Evolutionary conservation across 2,113 vertebrate species (phyloP).

Genomic region (Ovis canadensis): DNA sequence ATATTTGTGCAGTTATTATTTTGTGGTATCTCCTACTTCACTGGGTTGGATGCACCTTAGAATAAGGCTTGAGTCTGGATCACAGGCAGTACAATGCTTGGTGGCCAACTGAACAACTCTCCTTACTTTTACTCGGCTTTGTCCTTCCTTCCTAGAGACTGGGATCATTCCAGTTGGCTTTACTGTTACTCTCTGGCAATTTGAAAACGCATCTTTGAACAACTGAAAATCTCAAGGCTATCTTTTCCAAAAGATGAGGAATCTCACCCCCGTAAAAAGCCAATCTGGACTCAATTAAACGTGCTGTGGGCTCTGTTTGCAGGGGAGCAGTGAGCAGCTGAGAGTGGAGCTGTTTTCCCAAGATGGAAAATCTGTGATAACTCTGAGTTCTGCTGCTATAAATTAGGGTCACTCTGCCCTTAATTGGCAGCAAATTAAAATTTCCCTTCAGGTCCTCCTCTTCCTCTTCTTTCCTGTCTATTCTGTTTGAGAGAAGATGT

Average conservation of each 20-base stretch:
- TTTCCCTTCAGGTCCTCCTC: background rate
- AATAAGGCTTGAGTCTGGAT: background rate
- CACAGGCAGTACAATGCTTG: background rate
- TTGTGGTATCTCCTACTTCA: background rate
- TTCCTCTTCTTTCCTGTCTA: background rate
- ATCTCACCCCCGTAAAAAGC: background rate
- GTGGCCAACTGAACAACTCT: background rate
- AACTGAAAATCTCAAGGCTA: background rate
- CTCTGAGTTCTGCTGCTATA: constrained; percentile 15
- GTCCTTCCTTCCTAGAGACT: background rate
- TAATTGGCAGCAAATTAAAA: constrained; percentile 2
- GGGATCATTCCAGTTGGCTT: background rate
- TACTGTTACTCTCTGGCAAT: background rate
- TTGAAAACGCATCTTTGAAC: background rate
- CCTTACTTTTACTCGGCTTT: background rate
- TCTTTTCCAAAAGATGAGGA: background rate
- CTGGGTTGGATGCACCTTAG: background rate
- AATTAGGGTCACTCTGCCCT: background rate
- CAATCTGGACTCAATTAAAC: background rate
- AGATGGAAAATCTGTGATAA: constrained; percentile 29
- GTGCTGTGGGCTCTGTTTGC: background rate
- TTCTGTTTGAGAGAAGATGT: background rate
- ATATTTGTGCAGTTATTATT: background rate
- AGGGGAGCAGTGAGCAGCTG: background rate
- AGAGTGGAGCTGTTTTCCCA: constrained; percentile 19